Conservation (phyloP, 1,140 invertebrate genomes). For the Linepithema humile region DNA sequence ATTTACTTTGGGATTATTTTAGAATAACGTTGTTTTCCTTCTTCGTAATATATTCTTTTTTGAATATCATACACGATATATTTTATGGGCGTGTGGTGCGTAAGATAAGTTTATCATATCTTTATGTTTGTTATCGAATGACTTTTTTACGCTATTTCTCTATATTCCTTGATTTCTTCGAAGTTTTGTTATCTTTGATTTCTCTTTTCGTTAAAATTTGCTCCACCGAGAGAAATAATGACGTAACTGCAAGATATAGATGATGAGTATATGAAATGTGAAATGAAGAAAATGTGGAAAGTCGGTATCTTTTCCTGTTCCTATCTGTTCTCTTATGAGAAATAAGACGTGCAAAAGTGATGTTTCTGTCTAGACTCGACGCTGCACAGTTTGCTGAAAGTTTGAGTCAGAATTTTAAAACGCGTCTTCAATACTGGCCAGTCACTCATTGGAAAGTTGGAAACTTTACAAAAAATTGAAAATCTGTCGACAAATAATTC, state of each 20-base stretch:
- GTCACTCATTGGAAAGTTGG: slow-evolving; percentile 12
- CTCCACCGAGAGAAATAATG: slow-evolving; percentile 33
- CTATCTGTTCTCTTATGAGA: not conserved
- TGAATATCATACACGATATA: not conserved
- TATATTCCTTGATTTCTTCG: not conserved
- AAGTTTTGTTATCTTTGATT: not conserved
- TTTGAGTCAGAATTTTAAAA: slow-evolving; percentile 63
- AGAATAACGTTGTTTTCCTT: not conserved
- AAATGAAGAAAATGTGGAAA: slow-evolving; percentile 55
- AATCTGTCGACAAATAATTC: slow-evolving; percentile 41
- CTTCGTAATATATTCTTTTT: not conserved
- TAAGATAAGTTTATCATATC: too few relatives aligned
- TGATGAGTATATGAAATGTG: slow-evolving; percentile 55
- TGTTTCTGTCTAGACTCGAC: slow-evolving; percentile 32
- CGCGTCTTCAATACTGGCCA: not conserved
- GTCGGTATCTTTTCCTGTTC: slow-evolving; percentile 19
- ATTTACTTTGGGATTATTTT: slow-evolving; percentile 33
- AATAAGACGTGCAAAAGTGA: slow-evolving; percentile 46
- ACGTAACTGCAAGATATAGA: slow-evolving; percentile 39
- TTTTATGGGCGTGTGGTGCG: too few relatives aligned
- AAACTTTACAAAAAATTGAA: slow-evolving; percentile 58
- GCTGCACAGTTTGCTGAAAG: slow-evolving; percentile 44
- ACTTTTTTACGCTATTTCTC: too few relatives aligned
- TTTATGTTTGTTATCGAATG: too few relatives aligned
- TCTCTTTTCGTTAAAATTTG: slow-evolving; percentile 4